Percentiles rank a stretch among this genome's conserved stretches.
These are phyloP conservation scores for Otis tarda DNA, from an alignment of 2,113 vertebrate species.

Conservation along the genomic window DNA sequence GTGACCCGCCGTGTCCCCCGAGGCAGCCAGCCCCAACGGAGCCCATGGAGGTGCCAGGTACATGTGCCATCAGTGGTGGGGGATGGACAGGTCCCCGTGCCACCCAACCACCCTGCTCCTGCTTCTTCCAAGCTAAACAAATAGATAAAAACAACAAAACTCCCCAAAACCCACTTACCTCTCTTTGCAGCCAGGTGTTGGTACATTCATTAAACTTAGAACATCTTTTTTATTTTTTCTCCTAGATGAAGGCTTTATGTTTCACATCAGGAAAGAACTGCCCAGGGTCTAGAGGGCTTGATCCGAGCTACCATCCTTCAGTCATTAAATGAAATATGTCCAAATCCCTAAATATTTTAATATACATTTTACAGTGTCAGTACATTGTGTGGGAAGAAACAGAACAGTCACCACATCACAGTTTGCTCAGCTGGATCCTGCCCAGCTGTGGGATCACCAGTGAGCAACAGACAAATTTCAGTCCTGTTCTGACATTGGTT, in stretches of 20 bases:
- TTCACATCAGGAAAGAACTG: background rate
- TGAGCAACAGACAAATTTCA: constrained; percentile 43
- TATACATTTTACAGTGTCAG: constrained; percentile 8
- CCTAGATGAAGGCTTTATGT: background rate
- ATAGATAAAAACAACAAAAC: background rate
- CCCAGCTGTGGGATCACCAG: constrained; percentile 45
- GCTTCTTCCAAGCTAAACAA: background rate
- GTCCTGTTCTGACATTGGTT: constrained; percentile 46
- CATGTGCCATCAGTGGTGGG: rapidly evolving
- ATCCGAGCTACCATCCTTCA: background rate
- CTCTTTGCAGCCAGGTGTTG: background rate
- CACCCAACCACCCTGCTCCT: background rate
- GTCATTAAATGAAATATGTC: background rate
- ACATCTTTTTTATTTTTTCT: background rate
- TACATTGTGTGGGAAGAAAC: constrained; percentile 6
- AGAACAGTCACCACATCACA: constrained; percentile 19
- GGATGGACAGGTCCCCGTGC: background rate
- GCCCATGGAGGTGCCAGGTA: background rate
- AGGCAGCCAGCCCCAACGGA: rapidly evolving
- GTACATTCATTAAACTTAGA: background rate
- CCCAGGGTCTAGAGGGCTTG: background rate
- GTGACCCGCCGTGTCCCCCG: background rate
- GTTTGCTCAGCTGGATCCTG: constrained; percentile 42
- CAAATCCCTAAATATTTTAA: constrained; percentile 3
- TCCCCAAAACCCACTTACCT: background rate